Evolutionary conservation across 2,113 vertebrate species (phyloP).

Genomic region (Tricholaema leucomelas): DNA sequence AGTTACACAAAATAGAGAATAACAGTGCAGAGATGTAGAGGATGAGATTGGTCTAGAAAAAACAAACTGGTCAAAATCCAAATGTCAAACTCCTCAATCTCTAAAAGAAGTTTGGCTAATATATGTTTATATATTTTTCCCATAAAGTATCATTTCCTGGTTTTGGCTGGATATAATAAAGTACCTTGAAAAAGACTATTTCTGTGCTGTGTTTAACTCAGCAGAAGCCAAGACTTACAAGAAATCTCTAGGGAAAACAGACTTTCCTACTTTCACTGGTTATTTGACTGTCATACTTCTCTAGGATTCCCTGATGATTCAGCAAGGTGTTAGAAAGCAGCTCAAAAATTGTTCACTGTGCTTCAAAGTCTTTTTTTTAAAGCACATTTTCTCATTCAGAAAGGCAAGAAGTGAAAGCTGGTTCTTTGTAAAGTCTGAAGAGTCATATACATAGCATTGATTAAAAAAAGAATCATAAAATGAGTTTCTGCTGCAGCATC

Average conservation of each 20-base stretch:
- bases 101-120: neutral
- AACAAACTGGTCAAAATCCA: neutral
- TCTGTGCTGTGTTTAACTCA: neutral
- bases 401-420: neutral
- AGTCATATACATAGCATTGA: neutral
- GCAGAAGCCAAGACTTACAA: neutral
- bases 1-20: neutral
- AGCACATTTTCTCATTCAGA: neutral
- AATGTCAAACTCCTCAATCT: neutral
- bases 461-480: neutral
- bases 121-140: neutral
- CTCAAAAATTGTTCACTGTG: neutral
- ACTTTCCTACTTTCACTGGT: neutral
- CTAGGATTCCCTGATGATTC: neutral
- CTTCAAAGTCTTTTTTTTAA: neutral
- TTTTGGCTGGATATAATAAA: neutral
- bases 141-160: neutral
- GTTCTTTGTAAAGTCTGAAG: neutral
- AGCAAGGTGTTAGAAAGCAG: neutral
- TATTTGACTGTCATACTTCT: neutral
- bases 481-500: neutral
- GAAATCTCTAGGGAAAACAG: neutral
- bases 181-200: neutral
- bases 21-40: neutral
- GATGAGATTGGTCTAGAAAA: neutral